Evolutionary conservation across 2,113 vertebrate species (phyloP).

Genomic region (Egretta garzetta): DNA sequence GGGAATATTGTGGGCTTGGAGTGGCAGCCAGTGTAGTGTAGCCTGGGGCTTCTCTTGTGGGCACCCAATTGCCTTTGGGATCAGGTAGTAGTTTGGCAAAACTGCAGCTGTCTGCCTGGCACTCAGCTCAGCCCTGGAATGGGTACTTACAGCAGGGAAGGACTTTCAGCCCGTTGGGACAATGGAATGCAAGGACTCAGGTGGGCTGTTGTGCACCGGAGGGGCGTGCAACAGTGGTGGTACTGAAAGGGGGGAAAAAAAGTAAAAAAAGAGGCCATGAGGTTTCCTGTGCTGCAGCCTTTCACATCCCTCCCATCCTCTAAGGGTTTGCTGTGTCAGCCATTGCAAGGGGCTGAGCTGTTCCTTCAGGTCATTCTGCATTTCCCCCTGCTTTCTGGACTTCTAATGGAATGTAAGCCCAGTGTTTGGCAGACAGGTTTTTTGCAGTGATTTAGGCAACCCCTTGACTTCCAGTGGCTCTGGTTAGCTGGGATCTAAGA

Average conservation of each 20-base stretch:
- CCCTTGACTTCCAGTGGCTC: not conserved
- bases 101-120: not conserved
- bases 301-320: not conserved
- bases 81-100: not conserved
- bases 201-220: rapidly evolving
- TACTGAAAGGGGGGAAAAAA: not conserved
- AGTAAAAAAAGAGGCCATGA: not conserved
- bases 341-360: not conserved
- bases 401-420: not conserved
- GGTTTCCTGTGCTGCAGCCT: not conserved
- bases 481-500: not conserved
- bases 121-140: not conserved
- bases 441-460: not conserved
- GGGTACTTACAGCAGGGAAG: not conserved
- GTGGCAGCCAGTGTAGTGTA: not conserved
- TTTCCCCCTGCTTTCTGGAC: not conserved
- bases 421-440: not conserved
- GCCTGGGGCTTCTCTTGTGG: not conserved
- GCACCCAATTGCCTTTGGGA: not conserved
- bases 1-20: not conserved
- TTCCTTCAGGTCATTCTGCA: not conserved
- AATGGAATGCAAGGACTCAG: not conserved
- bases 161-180: not conserved
- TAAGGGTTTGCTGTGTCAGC: not conserved
- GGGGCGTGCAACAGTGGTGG: not conserved